A percentile compares a stretch with the other conserved stretches of the same genome.
Evolutionary conservation across 2,797 vertebrate genomes (phyloP).

Genomic region (Balearica regulorum): DNA sequence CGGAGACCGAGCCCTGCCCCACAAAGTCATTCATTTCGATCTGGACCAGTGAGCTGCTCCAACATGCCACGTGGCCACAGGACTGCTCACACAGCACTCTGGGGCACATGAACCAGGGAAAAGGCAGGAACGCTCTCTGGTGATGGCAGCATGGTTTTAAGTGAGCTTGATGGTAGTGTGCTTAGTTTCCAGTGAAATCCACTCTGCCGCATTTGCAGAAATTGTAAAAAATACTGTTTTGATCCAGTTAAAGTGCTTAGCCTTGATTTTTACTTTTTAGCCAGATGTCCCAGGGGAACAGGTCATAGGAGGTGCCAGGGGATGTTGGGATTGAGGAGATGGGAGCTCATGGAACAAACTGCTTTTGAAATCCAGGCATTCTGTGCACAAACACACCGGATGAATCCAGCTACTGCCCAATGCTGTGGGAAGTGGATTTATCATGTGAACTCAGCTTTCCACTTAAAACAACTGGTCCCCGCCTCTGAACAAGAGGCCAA

Average conservation of each 20-base stretch:
- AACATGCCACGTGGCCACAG: fast-evolving
- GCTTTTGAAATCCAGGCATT: neutral
- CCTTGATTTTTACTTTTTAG: neutral
- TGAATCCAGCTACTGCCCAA: neutral
- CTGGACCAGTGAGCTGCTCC: neutral
- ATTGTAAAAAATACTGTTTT: neutral
- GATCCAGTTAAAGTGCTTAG: neutral
- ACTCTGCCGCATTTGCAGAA: neutral
- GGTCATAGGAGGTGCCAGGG: neutral
- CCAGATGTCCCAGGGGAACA: neutral
- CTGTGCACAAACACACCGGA: neutral
- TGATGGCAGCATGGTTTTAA: neutral
- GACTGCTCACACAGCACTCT: neutral
- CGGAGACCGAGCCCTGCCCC: neutral
- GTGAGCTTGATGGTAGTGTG: neutral
- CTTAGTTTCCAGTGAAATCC: neutral
- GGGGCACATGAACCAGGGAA: neutral
- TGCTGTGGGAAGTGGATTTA: neutral
- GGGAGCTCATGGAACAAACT: neutral
- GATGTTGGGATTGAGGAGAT: neutral
- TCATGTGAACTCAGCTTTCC: neutral
- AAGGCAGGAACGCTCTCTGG: neutral
- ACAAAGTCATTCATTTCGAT: neutral
- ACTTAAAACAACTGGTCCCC: neutral
- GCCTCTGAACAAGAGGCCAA: neutral